These are phyloP conservation scores for Rhynchotus rufescens DNA, from an alignment of 2,797 vertebrate genomes.

Conservation along the genomic window DNA sequence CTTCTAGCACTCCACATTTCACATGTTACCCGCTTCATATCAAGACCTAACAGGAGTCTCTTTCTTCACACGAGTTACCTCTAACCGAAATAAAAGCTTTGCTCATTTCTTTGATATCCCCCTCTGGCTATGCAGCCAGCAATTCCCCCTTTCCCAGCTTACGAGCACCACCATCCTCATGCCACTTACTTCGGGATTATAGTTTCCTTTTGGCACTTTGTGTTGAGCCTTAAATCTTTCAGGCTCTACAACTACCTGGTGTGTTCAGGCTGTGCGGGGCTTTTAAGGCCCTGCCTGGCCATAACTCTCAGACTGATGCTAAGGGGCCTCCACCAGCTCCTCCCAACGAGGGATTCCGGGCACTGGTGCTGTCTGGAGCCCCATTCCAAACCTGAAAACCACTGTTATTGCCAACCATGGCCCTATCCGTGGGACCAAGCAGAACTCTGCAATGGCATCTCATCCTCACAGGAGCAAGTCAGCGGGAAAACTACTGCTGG, in stretches of 20 bases:
- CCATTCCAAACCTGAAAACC: neutral
- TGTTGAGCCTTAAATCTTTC: neutral
- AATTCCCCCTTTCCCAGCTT: neutral
- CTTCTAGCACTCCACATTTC: neutral
- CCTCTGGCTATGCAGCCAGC: neutral
- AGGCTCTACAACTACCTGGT: fast-evolving
- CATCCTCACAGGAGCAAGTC: neutral
- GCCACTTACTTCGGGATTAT: neutral
- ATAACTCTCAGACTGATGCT: neutral
- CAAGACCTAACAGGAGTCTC: too few species aligned
- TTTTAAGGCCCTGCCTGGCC: neutral
- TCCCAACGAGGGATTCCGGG: neutral
- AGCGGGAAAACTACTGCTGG: neutral
- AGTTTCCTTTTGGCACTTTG: neutral
- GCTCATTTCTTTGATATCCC: neutral
- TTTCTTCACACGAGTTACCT: neutral
- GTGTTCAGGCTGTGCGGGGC: neutral
- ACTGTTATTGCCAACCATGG: neutral
- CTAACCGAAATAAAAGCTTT: neutral
- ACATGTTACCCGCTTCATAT: neutral
- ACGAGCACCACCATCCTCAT: neutral
- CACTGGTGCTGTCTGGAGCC: neutral
- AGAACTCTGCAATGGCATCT: neutral
- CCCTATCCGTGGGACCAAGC: neutral
- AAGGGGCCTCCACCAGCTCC: neutral